These are phyloP conservation scores for Neopipo cinnamomea DNA, from an alignment of 2,113 vertebrate genomes.

Conservation along the genomic window DNA sequence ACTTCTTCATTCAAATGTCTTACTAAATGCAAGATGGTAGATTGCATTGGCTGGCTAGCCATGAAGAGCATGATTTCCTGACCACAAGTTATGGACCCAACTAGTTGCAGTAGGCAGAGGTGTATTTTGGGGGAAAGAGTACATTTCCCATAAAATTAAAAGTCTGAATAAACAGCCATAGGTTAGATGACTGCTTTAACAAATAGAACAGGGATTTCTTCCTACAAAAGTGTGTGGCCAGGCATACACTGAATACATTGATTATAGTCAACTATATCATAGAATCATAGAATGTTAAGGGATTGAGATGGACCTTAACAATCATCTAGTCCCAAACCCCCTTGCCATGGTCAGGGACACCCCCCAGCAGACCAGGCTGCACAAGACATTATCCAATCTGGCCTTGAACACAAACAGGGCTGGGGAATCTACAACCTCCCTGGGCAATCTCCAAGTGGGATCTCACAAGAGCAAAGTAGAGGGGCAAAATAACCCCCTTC, in stretches of 20 bases:
- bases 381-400: not conserved
- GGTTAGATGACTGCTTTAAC: not conserved
- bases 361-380: not conserved
- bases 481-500: not conserved
- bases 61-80: not conserved
- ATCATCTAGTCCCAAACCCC: not conserved
- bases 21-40: not conserved
- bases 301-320: not conserved
- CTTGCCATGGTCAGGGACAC: not conserved
- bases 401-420: not conserved
- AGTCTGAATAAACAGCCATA: not conserved
- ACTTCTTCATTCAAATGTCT: not conserved
- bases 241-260: not conserved
- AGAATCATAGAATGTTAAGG: not conserved
- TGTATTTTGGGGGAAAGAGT: not conserved
- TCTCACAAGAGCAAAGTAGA: not conserved
- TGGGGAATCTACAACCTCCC: not conserved
- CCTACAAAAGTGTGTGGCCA: not conserved
- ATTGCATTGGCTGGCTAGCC: not conserved
- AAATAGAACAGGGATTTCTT: not conserved
- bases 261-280: not conserved
- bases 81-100: not conserved
- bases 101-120: not conserved
- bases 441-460: no score
- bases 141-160: not conserved